Evolutionary conservation across 2,888 invertebrate species (phyloP), one percentile per base, ranked within the genome.

Genomic region (Temnothorax ravouxi): DNA sequence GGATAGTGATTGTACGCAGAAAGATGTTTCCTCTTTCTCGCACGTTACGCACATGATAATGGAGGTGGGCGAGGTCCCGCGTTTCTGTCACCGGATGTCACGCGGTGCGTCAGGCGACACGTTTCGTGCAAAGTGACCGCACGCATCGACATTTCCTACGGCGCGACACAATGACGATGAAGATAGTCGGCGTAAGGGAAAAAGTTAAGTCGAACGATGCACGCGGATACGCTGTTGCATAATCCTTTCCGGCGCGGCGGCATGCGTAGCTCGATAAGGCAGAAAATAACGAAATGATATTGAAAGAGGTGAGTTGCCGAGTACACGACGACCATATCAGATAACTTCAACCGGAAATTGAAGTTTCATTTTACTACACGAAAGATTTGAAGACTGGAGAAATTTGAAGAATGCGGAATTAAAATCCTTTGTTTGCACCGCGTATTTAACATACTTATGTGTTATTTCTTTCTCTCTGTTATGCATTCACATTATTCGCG

Each of bases 11-110:
- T 85, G 90, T 88, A 83, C 81, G 86, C 84, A 84, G 85, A 86
- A 87, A 89, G 85, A 71, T 79, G 83, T 91, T 89, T 88, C 87
- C 88, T 85, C 87, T 84, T 88, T 87, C 86, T 89, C 83, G 88
- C 86, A 90, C 91, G 91, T 83, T 87, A 84, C 89, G 85, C 84
- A 89, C 90, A 91, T 91, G 87, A 91, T 89, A 91, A 92, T 90
- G 83, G 91, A 89, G 86, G 82, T 91, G 89, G 90, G 90, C 75
- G 91, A 88, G 90, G 89, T 84, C 59, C 75, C 83, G 84, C 82
- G 82, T 88, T 85, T 85, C 84, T 84, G 81, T 84, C 62, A 69
- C 91, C 91, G 91, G 89, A 90, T 89, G 88, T 90, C 90, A 90
- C 90, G 89, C 84, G 90, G 66, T 61, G 66, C 66, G 64, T 71